phyloP scores from a whole-genome alignment of 92 coral and sea anemone genomes.

The Zoanthus sociatus region DNA sequence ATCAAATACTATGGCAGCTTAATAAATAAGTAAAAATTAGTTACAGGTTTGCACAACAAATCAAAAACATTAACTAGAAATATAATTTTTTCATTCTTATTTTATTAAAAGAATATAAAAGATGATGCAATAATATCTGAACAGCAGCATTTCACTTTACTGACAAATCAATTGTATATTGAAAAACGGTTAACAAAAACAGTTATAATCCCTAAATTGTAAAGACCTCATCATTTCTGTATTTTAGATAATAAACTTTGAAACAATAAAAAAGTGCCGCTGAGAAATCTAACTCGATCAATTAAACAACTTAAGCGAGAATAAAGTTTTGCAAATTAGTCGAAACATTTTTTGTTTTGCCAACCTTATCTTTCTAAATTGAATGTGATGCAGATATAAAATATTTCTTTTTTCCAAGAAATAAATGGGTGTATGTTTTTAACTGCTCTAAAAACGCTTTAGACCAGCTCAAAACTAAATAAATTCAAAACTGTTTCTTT shows the following conservation, averaged over 20 bases:
- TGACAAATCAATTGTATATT: background rate
- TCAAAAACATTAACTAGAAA: background rate
- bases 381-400: background rate
- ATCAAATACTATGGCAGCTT: background rate
- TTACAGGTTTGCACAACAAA: background rate
- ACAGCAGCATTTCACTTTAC: background rate
- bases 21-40: background rate
- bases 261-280: slow-evolving; percentile 11
- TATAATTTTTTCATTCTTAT: background rate
- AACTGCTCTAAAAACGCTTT: background rate
- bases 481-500: slow-evolving; percentile 14
- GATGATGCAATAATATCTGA: background rate
- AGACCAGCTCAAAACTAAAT: slow-evolving; percentile 1
- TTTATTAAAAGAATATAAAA: no score
- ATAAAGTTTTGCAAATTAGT: no score
- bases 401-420: background rate
- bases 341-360: background rate
- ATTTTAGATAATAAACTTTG: slow-evolving; percentile 8
- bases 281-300: slow-evolving; percentile 10
- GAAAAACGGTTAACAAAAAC: background rate
- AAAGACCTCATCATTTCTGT: slow-evolving; percentile 20
- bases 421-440: background rate
- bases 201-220: background rate
- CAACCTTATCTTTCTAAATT: background rate
- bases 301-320: background rate